Evolutionary conservation across 2,888 invertebrate genomes (phyloP).

Genomic region (Taenaris catops): DNA sequence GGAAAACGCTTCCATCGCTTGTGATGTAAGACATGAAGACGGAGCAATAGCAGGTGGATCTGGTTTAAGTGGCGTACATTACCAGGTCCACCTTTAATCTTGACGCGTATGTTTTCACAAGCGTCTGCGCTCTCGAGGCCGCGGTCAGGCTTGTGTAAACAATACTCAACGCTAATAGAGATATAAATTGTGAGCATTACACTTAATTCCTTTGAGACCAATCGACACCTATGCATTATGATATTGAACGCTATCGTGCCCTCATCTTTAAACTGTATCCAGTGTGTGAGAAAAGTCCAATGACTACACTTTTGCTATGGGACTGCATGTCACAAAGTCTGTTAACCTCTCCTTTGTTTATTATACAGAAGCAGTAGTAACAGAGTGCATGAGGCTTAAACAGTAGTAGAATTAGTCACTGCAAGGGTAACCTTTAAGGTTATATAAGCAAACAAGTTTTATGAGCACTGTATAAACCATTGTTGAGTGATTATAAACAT

Average conservation of each 20-base stretch:
- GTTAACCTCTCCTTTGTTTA: no score
- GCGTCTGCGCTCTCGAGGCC: slow-evolving; percentile 59
- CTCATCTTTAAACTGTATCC: no score
- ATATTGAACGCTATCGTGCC: slow-evolving; percentile 56
- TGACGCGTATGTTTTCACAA: slow-evolving; percentile 68
- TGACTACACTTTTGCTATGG: no score
- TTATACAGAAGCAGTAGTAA: no score
- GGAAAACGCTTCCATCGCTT: slow-evolving; percentile 21
- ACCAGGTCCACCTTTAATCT: slow-evolving; percentile 71
- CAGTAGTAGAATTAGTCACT: slow-evolving; percentile 25
- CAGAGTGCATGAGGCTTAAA: no score
- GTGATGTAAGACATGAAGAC: slow-evolving; percentile 17
- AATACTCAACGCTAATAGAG: slow-evolving; percentile 74
- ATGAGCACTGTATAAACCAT: slow-evolving; percentile 20
- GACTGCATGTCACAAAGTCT: no score
- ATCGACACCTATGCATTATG: slow-evolving; percentile 54
- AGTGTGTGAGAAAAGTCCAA: no score
- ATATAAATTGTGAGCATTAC: slow-evolving; percentile 71
- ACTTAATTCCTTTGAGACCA: slow-evolving; percentile 68
- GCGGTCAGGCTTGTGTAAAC: slow-evolving; percentile 66
- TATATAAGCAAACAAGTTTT: slow-evolving; percentile 27
- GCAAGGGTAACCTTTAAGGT: slow-evolving; percentile 19
- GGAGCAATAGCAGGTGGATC: slow-evolving; percentile 32
- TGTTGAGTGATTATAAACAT: slow-evolving; percentile 23
- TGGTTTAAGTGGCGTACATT: slow-evolving; percentile 36